Percentiles rank a stretch among this genome's conserved stretches.
phyloP scores from a whole-genome alignment of 2,113 vertebrate genomes.

The Hippocampus barbouri region DNA sequence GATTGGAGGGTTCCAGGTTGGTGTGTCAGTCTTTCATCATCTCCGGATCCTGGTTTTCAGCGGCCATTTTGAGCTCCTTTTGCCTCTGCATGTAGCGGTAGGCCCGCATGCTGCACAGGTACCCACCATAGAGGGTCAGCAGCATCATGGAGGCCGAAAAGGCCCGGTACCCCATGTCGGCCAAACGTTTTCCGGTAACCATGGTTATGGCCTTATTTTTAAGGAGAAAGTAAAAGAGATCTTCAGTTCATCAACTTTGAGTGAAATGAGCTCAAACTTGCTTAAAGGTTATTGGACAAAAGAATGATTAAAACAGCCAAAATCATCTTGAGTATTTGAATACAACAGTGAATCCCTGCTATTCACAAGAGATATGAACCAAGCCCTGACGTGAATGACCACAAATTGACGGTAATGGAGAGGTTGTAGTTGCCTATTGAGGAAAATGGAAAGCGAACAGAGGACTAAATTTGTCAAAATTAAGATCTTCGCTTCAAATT shows the following conservation, averaged over 20 bases:
- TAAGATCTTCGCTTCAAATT: too few species aligned
- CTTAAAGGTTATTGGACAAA: too few species aligned
- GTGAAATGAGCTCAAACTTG: not conserved
- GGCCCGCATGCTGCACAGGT: slow-evolving; percentile 76
- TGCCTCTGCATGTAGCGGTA: slow-evolving; percentile 70
- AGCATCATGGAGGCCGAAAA: slow-evolving; percentile 90
- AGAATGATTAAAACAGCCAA: too few species aligned
- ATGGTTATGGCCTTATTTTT: slow-evolving; percentile 61
- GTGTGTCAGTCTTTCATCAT: slow-evolving; percentile 58
- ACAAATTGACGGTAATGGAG: too few species aligned
- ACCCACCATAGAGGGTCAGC: slow-evolving; percentile 84
- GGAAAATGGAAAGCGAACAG: too few species aligned
- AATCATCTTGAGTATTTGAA: too few species aligned
- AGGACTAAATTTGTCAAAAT: too few species aligned
- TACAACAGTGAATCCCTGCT: too few species aligned
- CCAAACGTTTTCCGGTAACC: slow-evolving; percentile 82
- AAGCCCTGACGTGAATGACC: too few species aligned
- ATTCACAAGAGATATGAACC: too few species aligned
- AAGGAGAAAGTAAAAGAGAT: not conserved
- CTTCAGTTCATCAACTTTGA: not conserved
- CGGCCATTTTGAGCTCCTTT: slow-evolving; percentile 62
- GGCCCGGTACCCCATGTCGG: slow-evolving; percentile 84
- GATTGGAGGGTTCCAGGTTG: not conserved
- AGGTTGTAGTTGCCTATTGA: too few species aligned
- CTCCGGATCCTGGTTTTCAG: slow-evolving; percentile 67